Conservation (phyloP, 2,888 invertebrate species). For the Tetheella fluctuosa region DNA sequence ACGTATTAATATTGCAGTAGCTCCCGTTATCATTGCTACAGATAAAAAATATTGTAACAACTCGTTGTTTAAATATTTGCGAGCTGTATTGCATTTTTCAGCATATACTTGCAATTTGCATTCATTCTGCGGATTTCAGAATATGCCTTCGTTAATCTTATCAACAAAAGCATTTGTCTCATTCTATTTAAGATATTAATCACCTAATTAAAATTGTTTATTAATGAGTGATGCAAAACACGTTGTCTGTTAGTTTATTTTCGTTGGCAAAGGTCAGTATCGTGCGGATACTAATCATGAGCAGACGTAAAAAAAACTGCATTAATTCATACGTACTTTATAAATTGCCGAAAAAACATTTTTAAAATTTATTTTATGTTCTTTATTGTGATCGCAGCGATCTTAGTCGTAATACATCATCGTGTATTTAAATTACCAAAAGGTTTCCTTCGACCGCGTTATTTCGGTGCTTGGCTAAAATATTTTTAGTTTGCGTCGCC, state of each 20-base stretch:
- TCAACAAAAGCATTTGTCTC: background rate
- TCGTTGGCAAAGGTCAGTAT: background rate
- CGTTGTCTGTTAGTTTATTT: background rate
- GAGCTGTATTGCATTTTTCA: too few species aligned
- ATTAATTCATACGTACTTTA: too few species aligned
- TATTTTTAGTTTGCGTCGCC: slow-evolving; percentile 12
- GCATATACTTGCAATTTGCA: too few species aligned
- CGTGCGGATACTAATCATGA: background rate
- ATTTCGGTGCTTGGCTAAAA: slow-evolving; percentile 20
- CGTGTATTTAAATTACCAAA: slow-evolving; percentile 8
- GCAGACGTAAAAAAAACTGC: background rate
- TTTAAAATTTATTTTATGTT: background rate
- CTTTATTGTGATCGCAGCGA: slow-evolving; percentile 1
- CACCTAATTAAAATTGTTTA: background rate
- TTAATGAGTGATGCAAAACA: background rate
- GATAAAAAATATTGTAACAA: background rate
- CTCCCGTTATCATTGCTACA: background rate
- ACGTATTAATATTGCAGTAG: slow-evolving; percentile 16
- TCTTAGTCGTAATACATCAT: background rate
- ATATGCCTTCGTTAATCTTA: background rate
- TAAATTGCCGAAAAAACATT: too few species aligned
- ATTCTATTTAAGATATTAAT: background rate
- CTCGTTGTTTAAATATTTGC: background rate
- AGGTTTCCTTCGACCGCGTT: slow-evolving; percentile 9
- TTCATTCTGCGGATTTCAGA: background rate